Percentiles rank a stretch among this genome's conserved stretches.
Conservation (phyloP, 2,888 invertebrate genomes). For the Ethmia dodecea region DNA sequence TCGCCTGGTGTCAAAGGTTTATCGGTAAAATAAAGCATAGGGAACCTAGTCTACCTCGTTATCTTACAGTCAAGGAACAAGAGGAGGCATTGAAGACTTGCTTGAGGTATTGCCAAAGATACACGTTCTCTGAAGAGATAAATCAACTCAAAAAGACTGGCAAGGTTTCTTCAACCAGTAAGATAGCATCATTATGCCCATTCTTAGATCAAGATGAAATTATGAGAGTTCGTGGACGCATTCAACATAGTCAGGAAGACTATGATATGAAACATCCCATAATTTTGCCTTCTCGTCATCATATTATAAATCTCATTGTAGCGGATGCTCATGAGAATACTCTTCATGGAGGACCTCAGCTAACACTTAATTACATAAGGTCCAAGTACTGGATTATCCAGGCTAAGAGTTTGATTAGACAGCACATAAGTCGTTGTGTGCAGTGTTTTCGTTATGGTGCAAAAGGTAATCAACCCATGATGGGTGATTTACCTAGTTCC, state of each 20-base stretch:
- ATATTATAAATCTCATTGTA: constrained; percentile 16
- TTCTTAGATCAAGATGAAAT: constrained; percentile 18
- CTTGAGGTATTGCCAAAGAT: constrained; percentile 12
- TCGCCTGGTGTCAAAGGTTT: constrained; percentile 17
- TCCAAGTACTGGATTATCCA: constrained; percentile 21
- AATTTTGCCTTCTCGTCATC: constrained; percentile 12
- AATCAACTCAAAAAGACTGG: constrained; percentile 1
- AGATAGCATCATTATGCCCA: constrained; percentile 13
- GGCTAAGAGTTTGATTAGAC: constrained; percentile 1
- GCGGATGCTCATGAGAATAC: not conserved
- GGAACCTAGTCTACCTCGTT: not conserved
- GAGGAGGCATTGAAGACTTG: constrained; percentile 7
- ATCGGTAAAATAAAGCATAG: constrained; percentile 1
- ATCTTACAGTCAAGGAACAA: constrained; percentile 11
- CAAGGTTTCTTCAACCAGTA: constrained; percentile 2
- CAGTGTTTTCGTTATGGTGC: constrained; percentile 3
- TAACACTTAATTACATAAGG: constrained; percentile 19
- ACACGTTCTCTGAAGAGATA: constrained; percentile 9
- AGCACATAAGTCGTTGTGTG: constrained; percentile 1
- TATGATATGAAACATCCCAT: constrained; percentile 23
- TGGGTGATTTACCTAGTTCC: not conserved
- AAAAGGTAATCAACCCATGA: not conserved
- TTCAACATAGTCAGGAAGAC: constrained; percentile 12
- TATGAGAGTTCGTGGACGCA: constrained; percentile 22
- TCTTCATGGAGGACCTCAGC: constrained; percentile 25